Evolutionary conservation across 2,113 vertebrate species (phyloP), one percentile per base, ranked within the genome.

Genomic region (Ia io): DNA sequence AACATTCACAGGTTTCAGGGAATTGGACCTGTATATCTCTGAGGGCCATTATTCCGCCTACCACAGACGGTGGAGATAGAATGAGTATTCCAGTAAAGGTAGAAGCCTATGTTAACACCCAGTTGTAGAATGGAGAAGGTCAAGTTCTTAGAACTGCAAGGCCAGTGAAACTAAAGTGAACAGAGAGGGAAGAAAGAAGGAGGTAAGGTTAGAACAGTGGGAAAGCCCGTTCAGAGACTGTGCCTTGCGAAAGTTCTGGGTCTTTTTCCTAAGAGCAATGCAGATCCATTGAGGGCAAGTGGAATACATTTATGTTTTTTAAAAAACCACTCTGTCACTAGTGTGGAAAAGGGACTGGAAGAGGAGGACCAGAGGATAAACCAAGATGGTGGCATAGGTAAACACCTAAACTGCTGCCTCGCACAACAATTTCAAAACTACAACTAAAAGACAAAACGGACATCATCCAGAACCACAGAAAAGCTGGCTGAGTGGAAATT

Each of bases 241-340:
- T 30, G 18, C 71, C 25, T 0, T 12, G 22, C 6, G 53, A 74
- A 79, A 84, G 42, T 37, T 71, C 0, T 14, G 1, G 2, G 1
- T 35, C 35, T 88, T 90, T 90, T 74, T 35, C 88, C 69, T 63
- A 42, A 92, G 44, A n/a, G 10, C 32, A 32, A 13, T 74, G 3
- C 8, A 93, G 73, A 78, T 13, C 22, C 32, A 9, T 20, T 63
- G 22, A 14, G 4, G 9, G 11, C 37, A 17, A 88, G 44, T 70
- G 6, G 20, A 82, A 9, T 44, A 1, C 6, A 51, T 76, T 40
- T 79, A 1, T 20, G 51, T 40, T 71, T 69, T 79, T 79, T 3
- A 23, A 91, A 91, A n/a, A 14, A 76, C 69, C 22, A 11, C 35
- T 77, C 28, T 61, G 18, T 78, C 13, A 88, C 44, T 61, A 37